Base-by-base conservation (phyloP, 2,113 vertebrate genomes). In the Strix uralensis region DNA sequence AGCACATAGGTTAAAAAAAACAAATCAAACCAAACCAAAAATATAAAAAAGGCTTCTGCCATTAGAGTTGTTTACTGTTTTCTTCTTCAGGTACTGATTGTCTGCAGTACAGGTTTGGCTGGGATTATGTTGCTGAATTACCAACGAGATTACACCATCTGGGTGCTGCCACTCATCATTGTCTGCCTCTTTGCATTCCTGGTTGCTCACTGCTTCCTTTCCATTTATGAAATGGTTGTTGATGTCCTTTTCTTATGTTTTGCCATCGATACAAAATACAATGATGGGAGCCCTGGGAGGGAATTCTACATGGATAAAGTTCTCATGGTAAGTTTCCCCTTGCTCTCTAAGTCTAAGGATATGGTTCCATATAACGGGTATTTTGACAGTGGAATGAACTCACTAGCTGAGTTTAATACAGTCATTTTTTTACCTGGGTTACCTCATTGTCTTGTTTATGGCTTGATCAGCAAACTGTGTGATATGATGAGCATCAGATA, bases 221-320 rank as follows among this genome's bases (percentile, higher is more conserved):
- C 99, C 94, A 98, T 99, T 97, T 99, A 99, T 52, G 99, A 99
- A 98, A 99, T 99, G 92, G 99, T 99, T 86, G 99, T 99, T 98
- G 99, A 99, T 94, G 99, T 99, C 71, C 98, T 99, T 44, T 99
- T 99, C 98, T 99, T 99, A 88, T 99, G 99, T 98, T 99, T 99
- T 93, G 99, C 99, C 97, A 98, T 99, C 71, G 99, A 99, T 98
- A 99, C 99, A 88, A 99, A 99, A 97, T 99, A 99, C 97, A 99
- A 99, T 81, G 99, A 99, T 83, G 99, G 99, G 94, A 99, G 99
- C 23, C 99, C 99, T 32, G 99, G 99, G 46, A 98, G 98, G 83
- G 99, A 99, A 98, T 99, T 99, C 98, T 99, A 99, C 98, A 99
- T 99, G 99, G 99, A 99, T 97, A 99, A 99, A 97, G 98, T 99